Base-by-base conservation (phyloP, 2,888 invertebrate species). In the Oligia strigilis region DNA sequence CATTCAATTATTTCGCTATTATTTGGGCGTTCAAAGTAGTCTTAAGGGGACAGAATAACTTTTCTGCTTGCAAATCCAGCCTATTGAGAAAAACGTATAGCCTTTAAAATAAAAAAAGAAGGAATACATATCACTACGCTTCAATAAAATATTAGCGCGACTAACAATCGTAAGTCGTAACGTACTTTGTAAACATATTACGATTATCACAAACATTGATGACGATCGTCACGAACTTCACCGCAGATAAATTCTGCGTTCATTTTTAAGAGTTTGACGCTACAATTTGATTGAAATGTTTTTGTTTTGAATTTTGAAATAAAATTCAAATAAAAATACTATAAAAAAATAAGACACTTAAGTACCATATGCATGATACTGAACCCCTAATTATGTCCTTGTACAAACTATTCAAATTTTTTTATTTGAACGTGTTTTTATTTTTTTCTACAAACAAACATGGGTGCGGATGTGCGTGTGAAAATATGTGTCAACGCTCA, bases 401-500 rank as follows among this genome's bases (percentile, higher is more conserved):
- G 17, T 46, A 46, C 5, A 23, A 17, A 40, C 9, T 23, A 49
- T 29, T 49, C 0, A 23, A 64, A 1, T 17, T 4, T 29, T 65
- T 36, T n/a, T 23, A 75, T 43, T 62, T 80, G 80, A 80, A 85
- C 72, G 85, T 49, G 11, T 62, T 78, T 52, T 36, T 58, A 19
- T 49, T 81, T 80, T 87, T 89, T 90, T 90, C 87, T 81, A 84
- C 82, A 89, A 91, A 89, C 88, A 90, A 92, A 91, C 85, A 93
- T 93, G 93, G 93, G 91, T 91, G 93, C 92, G 90, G 91, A 91
- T 91, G 91, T 92, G 91, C 90, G 91, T 92, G 91, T 92, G 92
- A 91, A 91, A 86, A 90, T 81, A 93, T 94, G 93, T 95, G 94
- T 94, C 94, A 94, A 92, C 92, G 91, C 82, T 84, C 78, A 92